A percentile compares a stretch with the other conserved stretches of the same genome.
Evolutionary conservation across 2,888 invertebrate species (phyloP).

Genomic region (Margaritifera margaritifera): DNA sequence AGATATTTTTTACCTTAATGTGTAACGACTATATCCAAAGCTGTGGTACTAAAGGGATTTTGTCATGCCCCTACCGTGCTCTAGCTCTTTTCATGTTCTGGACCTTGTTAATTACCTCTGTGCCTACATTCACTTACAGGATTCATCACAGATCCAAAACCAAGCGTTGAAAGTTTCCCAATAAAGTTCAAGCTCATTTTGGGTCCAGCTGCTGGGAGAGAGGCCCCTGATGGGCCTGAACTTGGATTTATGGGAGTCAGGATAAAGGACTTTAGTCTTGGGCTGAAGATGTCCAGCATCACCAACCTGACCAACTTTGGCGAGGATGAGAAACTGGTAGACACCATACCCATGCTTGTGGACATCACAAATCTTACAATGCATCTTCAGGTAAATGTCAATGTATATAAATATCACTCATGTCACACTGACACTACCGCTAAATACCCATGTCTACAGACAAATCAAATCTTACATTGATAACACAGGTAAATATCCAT

Average conservation of each 20-base stretch:
- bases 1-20: background rate
- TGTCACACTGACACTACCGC: background rate
- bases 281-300: constrained; percentile 79
- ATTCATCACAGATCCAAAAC: constrained; percentile 19
- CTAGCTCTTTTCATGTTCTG: too few relatives aligned
- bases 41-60: too few relatives aligned
- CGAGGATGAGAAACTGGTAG: constrained; percentile 88
- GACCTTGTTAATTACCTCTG: too few relatives aligned
- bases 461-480: too few relatives aligned
- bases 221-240: constrained; percentile 37
- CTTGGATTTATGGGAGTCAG: constrained; percentile 46
- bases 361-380: constrained; percentile 46
- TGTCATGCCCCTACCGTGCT: too few relatives aligned
- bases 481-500: too few relatives aligned
- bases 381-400: constrained; percentile 51
- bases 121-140: constrained; percentile 16
- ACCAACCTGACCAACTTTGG: constrained; percentile 86
- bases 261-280: constrained; percentile 49
- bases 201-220: constrained; percentile 31
- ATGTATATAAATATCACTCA: background rate
- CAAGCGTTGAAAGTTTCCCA: constrained; percentile 30
- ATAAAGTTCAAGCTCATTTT: constrained; percentile 41
- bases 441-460: background rate
- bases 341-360: constrained; percentile 83
- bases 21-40: background rate